phyloP scores from a whole-genome alignment of 1,140 invertebrate species.

The Venturia canescens region DNA sequence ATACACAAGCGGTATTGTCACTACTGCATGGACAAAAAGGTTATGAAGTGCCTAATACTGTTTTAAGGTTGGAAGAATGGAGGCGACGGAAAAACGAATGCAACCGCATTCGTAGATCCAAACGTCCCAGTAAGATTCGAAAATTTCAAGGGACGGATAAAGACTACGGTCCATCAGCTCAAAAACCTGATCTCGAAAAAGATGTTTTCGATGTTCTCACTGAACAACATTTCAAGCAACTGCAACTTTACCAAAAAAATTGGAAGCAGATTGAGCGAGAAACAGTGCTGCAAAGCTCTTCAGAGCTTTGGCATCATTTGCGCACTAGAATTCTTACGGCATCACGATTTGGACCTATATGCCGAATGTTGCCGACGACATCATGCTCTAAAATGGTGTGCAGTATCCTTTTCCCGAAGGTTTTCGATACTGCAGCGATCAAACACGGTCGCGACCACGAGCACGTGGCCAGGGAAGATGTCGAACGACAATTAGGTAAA shows the following conservation, averaged over 20 bases:
- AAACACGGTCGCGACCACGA: slow-evolving; percentile 64
- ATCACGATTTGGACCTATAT: slow-evolving; percentile 68
- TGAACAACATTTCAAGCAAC: too few species aligned
- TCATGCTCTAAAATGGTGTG: slow-evolving; percentile 54
- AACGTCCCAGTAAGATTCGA: neutral
- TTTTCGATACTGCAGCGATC: slow-evolving; percentile 50
- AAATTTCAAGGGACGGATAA: too few species aligned
- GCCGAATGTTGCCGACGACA: slow-evolving; percentile 54
- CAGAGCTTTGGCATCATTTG: slow-evolving; percentile 60
- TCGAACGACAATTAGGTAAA: slow-evolving; percentile 49
- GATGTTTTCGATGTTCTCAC: too few species aligned
- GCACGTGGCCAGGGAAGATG: slow-evolving; percentile 57
- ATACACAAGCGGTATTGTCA: slow-evolving; percentile 52
- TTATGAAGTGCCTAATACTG: slow-evolving; percentile 27
- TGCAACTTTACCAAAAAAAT: slow-evolving; percentile 35
- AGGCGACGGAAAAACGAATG: slow-evolving; percentile 49
- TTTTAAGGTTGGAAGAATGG: slow-evolving; percentile 46
- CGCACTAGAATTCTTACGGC: slow-evolving; percentile 64
- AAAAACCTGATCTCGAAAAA: too few species aligned
- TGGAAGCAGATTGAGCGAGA: slow-evolving; percentile 54
- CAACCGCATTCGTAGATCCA: slow-evolving; percentile 59
- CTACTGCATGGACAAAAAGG: slow-evolving; percentile 13
- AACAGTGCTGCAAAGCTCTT: slow-evolving; percentile 60
- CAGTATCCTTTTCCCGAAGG: slow-evolving; percentile 57
- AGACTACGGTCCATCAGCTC: too few species aligned